Evolutionary conservation across 1,140 invertebrate species (phyloP), one percentile per base, ranked within the genome.

Genomic region (Bilobella aurantiaca): DNA sequence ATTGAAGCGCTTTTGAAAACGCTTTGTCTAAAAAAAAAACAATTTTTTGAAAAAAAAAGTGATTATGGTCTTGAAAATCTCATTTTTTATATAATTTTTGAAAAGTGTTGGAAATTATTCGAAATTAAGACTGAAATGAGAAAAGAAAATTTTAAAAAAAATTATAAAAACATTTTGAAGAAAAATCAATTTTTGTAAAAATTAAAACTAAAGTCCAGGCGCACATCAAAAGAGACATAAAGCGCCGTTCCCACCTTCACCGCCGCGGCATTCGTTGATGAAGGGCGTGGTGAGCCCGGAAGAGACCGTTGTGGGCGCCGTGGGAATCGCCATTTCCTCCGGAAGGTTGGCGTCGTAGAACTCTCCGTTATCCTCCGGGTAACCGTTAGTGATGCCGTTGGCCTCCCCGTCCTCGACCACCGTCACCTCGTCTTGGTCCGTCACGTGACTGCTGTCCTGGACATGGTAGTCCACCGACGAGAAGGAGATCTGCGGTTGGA

Each of bases 381-480:
- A 70, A 8, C 67, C 69, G 47, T 68, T 68, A 16, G 65, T 34
- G n/a, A 69, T 62, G 29, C 53, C 46, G 32, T 53, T 58, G 3
- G 60, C 29, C 58, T 66, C 27, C 25, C 34, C 58, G 49, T 53
- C 8, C 25, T 58, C 34, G 42, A 31, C 47, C 3, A 56, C 63
- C 58, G 60, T 29, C 31, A 58, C 8, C 65, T 63, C 59, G 42
- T 23, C 37, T 25, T 64, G 2, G 62, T 62, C 63, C n/a, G 47
- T 2, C 16, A 53, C 32, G 21, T 62, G 66, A 34, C 67, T 63
- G 42, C 68, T 66, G 65, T 87, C 87, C 74, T 90, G 88, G 64
- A 93, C 85, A n/a, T 89, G 91, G 76, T 94, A 94, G 79, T 94
- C 91, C 46, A 93, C 89, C 5, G 90, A 92, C 25, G 90, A 92